phyloP scores from a whole-genome alignment of 2,888 invertebrate species.

The Platycheirus rosarum region DNA sequence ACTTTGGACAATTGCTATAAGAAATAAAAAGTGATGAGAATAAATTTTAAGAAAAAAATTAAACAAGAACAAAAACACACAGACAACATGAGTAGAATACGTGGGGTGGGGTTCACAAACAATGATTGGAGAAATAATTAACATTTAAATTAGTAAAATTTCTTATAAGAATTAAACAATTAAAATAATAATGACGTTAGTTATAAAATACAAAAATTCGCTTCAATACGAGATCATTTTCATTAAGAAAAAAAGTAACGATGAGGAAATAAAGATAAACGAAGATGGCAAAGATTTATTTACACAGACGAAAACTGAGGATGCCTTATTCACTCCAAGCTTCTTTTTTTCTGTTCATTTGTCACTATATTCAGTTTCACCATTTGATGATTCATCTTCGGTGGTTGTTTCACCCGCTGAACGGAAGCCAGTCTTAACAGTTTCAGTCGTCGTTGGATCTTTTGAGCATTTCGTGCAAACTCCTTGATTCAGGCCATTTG shows the following conservation, averaged over 20 bases:
- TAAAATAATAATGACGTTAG: constrained; percentile 7
- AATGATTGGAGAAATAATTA: constrained; percentile 16
- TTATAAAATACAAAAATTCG: constrained; percentile 47
- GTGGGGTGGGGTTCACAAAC: constrained; percentile 33
- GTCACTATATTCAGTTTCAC: constrained; percentile 79
- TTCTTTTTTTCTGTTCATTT: constrained; percentile 74
- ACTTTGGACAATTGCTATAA: constrained; percentile 74
- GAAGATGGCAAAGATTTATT: constrained; percentile 39
- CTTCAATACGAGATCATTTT: constrained; percentile 62
- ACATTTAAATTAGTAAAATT: constrained; percentile 24
- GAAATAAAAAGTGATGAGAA: constrained; percentile 20
- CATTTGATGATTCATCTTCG: constrained; percentile 80
- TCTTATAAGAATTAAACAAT: constrained; percentile 24
- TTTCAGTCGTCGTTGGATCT: constrained; percentile 76
- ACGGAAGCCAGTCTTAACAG: constrained; percentile 77
- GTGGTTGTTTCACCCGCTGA: constrained; percentile 79
- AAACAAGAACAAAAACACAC: constrained; percentile 50
- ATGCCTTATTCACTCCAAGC: constrained; percentile 20
- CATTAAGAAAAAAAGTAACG: constrained; percentile 11
- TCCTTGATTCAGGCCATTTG: constrained; percentile 80
- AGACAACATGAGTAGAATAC: constrained; percentile 66
- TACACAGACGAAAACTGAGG: constrained; percentile 45
- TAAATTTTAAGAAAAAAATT: constrained; percentile 22
- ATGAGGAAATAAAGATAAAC: constrained; percentile 36
- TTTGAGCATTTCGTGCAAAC: constrained; percentile 81